Percentiles rank a stretch among this genome's conserved stretches.
phyloP scores from a whole-genome alignment of 2,113 vertebrate genomes.

The Eurystomus gularis region DNA sequence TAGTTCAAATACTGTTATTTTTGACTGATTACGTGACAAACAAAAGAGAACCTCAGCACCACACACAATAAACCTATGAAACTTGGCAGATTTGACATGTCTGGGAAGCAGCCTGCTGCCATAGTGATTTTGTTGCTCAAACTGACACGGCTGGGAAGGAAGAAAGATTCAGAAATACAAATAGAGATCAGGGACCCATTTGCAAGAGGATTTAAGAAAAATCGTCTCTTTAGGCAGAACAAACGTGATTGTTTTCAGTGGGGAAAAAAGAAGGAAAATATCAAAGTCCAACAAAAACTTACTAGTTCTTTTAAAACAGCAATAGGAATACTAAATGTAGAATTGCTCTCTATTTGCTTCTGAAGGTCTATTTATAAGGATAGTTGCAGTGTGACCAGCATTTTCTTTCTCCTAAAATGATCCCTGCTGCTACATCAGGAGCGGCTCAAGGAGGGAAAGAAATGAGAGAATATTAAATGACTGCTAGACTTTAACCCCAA shows the following conservation, averaged over 20 bases:
- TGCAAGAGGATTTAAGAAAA: not conserved
- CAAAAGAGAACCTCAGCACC: not conserved
- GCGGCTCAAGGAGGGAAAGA: not conserved
- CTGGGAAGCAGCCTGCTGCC: conserved; percentile 38
- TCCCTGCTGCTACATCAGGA: not conserved
- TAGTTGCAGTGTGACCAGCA: not conserved
- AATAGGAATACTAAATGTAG: not conserved
- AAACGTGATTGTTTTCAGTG: not conserved
- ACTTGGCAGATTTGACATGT: not conserved
- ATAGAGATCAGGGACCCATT: not conserved
- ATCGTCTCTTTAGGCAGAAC: not conserved
- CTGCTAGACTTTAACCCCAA: not conserved
- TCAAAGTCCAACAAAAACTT: not conserved
- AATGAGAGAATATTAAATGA: not conserved
- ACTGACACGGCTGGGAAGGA: not conserved
- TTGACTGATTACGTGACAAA: not conserved
- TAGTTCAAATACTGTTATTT: not conserved
- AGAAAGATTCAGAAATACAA: conserved; percentile 21
- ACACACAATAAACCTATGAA: not conserved
- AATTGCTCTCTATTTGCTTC: not conserved
- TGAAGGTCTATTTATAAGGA: not conserved
- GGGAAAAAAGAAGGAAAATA: not conserved
- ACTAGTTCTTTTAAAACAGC: not conserved
- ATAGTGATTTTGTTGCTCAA: conserved; percentile 23
- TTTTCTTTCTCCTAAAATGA: not conserved